Evolutionary conservation across 2,113 vertebrate species (phyloP), one percentile per base, ranked within the genome.

Genomic region (Etheostoma cragini): DNA sequence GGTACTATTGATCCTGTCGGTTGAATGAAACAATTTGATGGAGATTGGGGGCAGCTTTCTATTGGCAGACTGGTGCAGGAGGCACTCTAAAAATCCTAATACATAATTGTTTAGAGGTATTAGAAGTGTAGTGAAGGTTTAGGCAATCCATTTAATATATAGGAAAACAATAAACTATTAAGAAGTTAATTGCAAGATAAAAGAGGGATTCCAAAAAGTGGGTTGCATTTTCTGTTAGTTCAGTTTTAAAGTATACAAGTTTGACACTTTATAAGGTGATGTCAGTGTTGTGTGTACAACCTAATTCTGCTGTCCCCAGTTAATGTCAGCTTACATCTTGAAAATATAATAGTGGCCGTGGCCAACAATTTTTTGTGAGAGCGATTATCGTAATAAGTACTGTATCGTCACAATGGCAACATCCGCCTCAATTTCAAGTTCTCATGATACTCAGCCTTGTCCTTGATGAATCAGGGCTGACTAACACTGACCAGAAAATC

Each of bases 11-110:
- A 73, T 80, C 33, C 3, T 64, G n/a, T 62, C 33, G 8, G 50
- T 69, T 68, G 46, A 80, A 64, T 79, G 83, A 78, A 82, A 78
- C 22, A 21, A 17, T 45, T 47, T 21, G 92, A 92, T 91, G 84
- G 79, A 70, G 45, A 90, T 76, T 85, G 14, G 71, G 14, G 13
- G 52, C 35, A 68, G 56, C 54, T 61, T 53, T 83, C 78, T 54
- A 11, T 73, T 50, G 19, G 53, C 46, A 49, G 57, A 24, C 6
- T 30, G 21, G 5, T 74, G 38, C 57, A 62, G 0, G 13, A 82
- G 16, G 24, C n/a, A 26, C 35, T 70, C 16, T 15, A 45, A 64
- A 45, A 64, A 72, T 72, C 46, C 30, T 6, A 64, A 72, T 10
- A 56, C 16, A 49, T 56, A 54, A 61, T 53, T 65, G 56, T 65